Base-by-base conservation (phyloP, 2,888 invertebrate genomes). In the Prionchulus punctatus region DNA sequence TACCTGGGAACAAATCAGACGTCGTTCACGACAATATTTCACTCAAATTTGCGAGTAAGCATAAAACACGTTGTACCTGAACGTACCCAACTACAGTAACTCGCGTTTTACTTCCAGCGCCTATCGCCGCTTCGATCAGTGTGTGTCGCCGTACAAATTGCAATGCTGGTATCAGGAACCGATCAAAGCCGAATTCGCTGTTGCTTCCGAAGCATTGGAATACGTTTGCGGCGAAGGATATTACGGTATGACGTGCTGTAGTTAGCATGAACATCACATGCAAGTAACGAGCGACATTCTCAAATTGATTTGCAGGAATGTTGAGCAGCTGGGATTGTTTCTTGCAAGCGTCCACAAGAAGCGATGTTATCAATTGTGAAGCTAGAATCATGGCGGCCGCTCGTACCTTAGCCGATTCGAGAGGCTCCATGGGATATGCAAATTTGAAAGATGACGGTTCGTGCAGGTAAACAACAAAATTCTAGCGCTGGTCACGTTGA, bases 141-240 rank as follows among this genome's bases (percentile, higher is more conserved):
- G 64, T 45, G 57, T 63, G 1, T 60, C 12, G 50, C 50, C 50
- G 25, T 60, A 58, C 43, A 63, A 63, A 53, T 58, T 60, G 30
- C 55, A 58, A 15, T 64, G 64, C 30, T 64, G 61, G 45, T 52
- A 58, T 1, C 58, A 58, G 43, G 64, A 64, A 48, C 64, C 64
- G 23, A 43, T 62, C 31, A 63, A 63, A 52, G 61, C 61, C 1
- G 57, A 58, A 43, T 62, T 59, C 48, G 61, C 62, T 0, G 62
- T 63, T 1, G 63, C 61, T 1, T 62, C 63, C 50, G 61, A 61
- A 1, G 61, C 61, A 0, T 52, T 64, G 47, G 62, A 63, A 23
- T 64, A 61, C 54, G 60, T 64, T 27, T 64, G 64, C 57, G 61
- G 63, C 50, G 60, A 60, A 28, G 63, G 62, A 31, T 63, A 64